A percentile compares a stretch with the other conserved stretches of the same genome.
Conservation (phyloP, 2,797 vertebrate species). For the Pipistrellus pipistrellus region DNA sequence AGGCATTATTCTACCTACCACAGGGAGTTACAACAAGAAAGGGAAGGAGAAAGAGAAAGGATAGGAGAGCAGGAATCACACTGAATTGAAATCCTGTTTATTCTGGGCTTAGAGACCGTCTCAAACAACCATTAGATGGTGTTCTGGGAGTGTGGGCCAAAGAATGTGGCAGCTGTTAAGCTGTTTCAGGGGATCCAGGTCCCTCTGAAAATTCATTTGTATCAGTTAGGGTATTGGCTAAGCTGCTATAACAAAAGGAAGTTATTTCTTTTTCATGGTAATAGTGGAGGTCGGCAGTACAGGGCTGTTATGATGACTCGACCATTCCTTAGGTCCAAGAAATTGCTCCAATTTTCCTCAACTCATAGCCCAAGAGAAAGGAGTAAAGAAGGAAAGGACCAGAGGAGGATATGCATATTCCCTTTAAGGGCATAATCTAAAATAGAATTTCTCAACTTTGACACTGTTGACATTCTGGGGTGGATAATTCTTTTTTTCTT, state of each 20-base stretch:
- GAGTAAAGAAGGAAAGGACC: not conserved
- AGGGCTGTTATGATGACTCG: not conserved
- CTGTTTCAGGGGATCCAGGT: not conserved
- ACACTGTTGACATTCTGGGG: not conserved
- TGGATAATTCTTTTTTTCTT: not conserved
- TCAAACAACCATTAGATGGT: not conserved
- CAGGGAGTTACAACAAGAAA: not conserved
- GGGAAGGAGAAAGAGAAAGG: not conserved
- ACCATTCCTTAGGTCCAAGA: not conserved
- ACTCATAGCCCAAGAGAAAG: not conserved
- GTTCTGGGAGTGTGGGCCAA: not conserved
- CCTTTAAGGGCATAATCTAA: not conserved
- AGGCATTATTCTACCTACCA: not conserved
- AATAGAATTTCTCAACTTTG: conserved; percentile 8
- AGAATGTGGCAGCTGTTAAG: not conserved
- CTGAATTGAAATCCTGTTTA: not conserved
- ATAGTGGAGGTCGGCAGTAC: not conserved
- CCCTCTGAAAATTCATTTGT: not conserved
- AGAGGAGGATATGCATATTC: no score
- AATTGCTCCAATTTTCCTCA: not conserved
- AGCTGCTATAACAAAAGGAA: not conserved
- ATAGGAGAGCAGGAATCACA: not conserved
- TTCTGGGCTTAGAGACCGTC: not conserved
- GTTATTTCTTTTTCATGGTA: not conserved
- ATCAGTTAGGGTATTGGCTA: not conserved